These are phyloP conservation scores for Phodopus roborovskii DNA, from an alignment of 2,113 vertebrate genomes.

Conservation along the genomic window DNA sequence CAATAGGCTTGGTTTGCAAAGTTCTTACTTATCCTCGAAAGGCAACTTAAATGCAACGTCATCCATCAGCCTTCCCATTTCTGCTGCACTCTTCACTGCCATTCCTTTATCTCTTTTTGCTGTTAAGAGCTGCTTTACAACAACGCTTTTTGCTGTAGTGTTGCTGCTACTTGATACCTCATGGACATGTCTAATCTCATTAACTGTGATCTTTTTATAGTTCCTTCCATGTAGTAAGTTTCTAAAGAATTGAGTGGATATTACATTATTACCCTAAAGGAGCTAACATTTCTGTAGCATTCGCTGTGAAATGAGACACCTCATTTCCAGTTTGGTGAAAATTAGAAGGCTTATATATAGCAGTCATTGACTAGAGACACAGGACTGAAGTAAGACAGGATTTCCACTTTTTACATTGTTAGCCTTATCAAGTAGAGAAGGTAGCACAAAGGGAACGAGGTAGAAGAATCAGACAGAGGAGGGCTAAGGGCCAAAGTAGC, in stretches of 20 bases:
- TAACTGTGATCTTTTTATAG: slow-evolving; percentile 25
- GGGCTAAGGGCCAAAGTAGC: not conserved
- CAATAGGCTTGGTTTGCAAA: not conserved
- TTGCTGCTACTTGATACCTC: not conserved
- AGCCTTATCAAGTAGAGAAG: slow-evolving; percentile 4
- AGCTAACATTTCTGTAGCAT: slow-evolving; percentile 41
- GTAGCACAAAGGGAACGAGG: not conserved
- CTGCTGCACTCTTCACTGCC: slow-evolving; percentile 34
- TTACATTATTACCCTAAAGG: slow-evolving; percentile 52
- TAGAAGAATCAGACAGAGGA: slow-evolving; percentile 16
- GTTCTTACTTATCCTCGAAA: slow-evolving; percentile 35
- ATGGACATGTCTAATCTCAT: slow-evolving; percentile 16
- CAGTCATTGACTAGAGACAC: not conserved
- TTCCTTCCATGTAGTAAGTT: slow-evolving; percentile 1
- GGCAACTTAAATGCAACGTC: slow-evolving; percentile 28
- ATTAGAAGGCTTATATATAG: slow-evolving; percentile 18
- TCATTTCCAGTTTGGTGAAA: slow-evolving; percentile 45
- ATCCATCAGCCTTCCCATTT: not conserved
- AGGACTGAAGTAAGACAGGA: slow-evolving; percentile 1
- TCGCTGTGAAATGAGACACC: not conserved
- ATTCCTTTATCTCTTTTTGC: slow-evolving; percentile 17
- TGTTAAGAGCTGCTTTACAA: slow-evolving; percentile 12
- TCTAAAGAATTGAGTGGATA: slow-evolving; percentile 37
- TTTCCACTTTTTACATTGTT: slow-evolving; percentile 42
- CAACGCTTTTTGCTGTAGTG: not conserved